Evolutionary conservation across 2,113 vertebrate genomes (phyloP), one percentile per base, ranked within the genome.

Genomic region (Dermatemys mawii): DNA sequence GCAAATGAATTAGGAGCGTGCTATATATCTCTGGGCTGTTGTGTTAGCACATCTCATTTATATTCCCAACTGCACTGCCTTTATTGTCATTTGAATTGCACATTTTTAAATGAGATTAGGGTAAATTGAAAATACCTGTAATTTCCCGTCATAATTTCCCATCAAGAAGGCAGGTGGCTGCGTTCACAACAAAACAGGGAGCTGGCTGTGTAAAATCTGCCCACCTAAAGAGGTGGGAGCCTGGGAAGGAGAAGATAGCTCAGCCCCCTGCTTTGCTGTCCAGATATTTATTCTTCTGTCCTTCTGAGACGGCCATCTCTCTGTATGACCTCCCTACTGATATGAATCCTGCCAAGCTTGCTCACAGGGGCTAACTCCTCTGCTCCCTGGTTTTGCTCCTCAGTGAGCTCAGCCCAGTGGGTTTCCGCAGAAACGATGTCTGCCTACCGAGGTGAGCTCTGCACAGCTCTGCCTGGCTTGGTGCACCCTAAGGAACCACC

Each of bases 101-200:
- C 96, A 89, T 97, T 97, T 90, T 88, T 93, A 95, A 92, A 91
- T 10, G 73, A 96, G 95, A 95, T 70, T 91, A 93, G 96, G 90
- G 84, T 78, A 89, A 87, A 96, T 86, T 91, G 95, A 95, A 97
- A 94, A 96, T 96, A 94, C 95, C 95, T 89, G 82, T 95, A 94
- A 93, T 93, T 90, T 97, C 93, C 83, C 67, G 79, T 89, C 86
- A 80, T 90, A 70, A 90, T 93, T 96, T 88, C 93, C 93, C 93
- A 85, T 70, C 67, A 57, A 86, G 95, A 91, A 95, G 92, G 91
- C 94, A 89, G 91, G 86, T 96, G 91, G 89, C 80, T 93, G 29
- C 4, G 53, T 94, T 92, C 48, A 49, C 87, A 48, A 83, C 79
- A 44, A 44, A 94, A 84, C 73, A 27, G 11, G 76, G 24, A 84